Evolutionary conservation across 2,888 invertebrate genomes (phyloP).

Genomic region (Merodon equestris): DNA sequence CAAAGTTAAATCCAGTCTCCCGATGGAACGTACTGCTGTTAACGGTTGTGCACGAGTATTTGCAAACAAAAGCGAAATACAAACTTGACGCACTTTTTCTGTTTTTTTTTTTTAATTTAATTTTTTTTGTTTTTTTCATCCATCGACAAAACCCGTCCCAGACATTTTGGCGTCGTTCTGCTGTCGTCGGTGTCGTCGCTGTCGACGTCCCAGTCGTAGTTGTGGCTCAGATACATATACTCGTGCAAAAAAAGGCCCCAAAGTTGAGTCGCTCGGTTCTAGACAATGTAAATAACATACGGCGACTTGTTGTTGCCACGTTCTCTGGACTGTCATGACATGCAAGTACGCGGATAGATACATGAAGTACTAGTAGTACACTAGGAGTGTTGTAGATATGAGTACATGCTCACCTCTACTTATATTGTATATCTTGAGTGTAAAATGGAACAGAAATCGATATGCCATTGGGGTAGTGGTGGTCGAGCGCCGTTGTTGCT

Average conservation of each 20-base stretch:
- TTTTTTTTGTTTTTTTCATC: slow-evolving; percentile 32
- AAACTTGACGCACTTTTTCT: slow-evolving; percentile 38
- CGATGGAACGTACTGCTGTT: no score
- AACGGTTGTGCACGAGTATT: no score
- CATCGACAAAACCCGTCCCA: slow-evolving; percentile 53
- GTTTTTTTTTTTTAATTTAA: no score
- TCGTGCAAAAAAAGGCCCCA: slow-evolving; percentile 39
- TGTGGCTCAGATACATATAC: slow-evolving; percentile 40
- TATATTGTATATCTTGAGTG: slow-evolving; percentile 50
- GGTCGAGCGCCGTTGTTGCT: background rate
- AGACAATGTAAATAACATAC: slow-evolving; percentile 64
- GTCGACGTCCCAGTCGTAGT: slow-evolving; percentile 23
- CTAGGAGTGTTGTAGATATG: slow-evolving; percentile 4
- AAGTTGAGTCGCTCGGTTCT: slow-evolving; percentile 47
- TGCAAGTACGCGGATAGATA: slow-evolving; percentile 45
- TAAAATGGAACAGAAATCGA: slow-evolving; percentile 58
- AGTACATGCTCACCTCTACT: slow-evolving; percentile 36
- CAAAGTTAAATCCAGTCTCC: no score
- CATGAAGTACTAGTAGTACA: slow-evolving; percentile 39
- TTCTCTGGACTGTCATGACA: slow-evolving; percentile 42
- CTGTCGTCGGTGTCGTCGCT: slow-evolving; percentile 40
- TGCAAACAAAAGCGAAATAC: slow-evolving; percentile 27
- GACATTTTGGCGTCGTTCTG: slow-evolving; percentile 65
- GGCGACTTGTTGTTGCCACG: slow-evolving; percentile 62
- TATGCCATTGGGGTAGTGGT: slow-evolving; percentile 42